Percentiles rank a stretch among this genome's conserved stretches.
Conservation (phyloP, 1,140 invertebrate genomes). For the Drosophila paulistorum region DNA sequence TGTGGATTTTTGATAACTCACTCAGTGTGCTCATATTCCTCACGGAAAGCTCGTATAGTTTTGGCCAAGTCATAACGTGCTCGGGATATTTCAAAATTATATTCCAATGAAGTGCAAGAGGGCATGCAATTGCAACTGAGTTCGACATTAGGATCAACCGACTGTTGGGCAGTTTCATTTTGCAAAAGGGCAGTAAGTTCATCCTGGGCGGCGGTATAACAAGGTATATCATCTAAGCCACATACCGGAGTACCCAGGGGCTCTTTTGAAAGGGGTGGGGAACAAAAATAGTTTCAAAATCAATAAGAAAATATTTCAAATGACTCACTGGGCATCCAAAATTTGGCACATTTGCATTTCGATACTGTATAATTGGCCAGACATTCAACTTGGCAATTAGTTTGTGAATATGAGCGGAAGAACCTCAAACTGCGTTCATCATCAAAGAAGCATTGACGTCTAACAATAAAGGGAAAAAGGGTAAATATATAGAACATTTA, state of each 20-base stretch:
- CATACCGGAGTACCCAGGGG: conserved; percentile 66
- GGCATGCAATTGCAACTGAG: conserved; percentile 86
- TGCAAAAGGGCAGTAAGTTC: conserved; percentile 67
- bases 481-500: neutral
- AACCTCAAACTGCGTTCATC: conserved; percentile 86
- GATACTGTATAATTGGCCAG: conserved; percentile 88
- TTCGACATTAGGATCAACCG: conserved; percentile 42
- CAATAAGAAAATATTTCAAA: neutral
- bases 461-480: conserved; percentile 36
- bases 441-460: conserved; percentile 87
- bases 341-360: conserved; percentile 87
- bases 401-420: conserved; percentile 89
- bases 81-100: conserved; percentile 87
- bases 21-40: conserved; percentile 67
- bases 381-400: conserved; percentile 90
- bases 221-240: conserved; percentile 49
- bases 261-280: conserved; percentile 37
- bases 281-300: neutral
- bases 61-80: conserved; percentile 77
- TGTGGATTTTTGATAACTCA: conserved; percentile 24
- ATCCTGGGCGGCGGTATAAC: conserved; percentile 76
- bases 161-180: conserved; percentile 65
- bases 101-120: conserved; percentile 87
- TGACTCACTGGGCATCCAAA: conserved; percentile 87
- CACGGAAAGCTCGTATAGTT: conserved; percentile 63